phyloP scores from a whole-genome alignment of 2,888 invertebrate genomes.

The Watsonalla binaria region DNA sequence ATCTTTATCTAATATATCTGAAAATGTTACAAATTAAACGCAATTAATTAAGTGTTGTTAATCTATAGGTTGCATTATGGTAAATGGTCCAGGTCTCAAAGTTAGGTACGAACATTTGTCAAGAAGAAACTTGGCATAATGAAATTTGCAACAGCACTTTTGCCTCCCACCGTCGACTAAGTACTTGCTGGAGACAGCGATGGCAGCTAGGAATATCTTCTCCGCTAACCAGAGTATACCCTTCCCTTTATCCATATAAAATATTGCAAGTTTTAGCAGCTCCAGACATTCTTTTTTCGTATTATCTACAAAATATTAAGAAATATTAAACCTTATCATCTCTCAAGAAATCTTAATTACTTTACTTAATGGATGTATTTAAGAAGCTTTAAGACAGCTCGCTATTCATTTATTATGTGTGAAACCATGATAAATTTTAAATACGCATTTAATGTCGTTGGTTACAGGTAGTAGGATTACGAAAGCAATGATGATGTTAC shows the following conservation, averaged over 20 bases:
- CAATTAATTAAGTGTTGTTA: neutral
- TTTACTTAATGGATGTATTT: no score
- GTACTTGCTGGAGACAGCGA: constrained; percentile 63
- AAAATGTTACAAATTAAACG: no score
- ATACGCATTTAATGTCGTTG: no score
- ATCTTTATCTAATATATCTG: no score
- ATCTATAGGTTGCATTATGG: neutral
- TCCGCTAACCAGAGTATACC: constrained; percentile 79
- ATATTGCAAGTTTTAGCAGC: constrained; percentile 57
- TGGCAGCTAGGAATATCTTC: constrained; percentile 68
- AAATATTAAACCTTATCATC: neutral
- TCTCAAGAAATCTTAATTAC: neutral
- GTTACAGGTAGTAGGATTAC: no score
- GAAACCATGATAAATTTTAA: no score
- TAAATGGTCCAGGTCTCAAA: neutral
- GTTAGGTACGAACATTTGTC: constrained; percentile 65
- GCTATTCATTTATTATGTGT: no score
- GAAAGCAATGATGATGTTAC: no score
- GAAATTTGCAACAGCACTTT: constrained; percentile 70
- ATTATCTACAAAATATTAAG: constrained; percentile 36
- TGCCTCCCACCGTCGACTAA: constrained; percentile 67
- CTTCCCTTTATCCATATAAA: constrained; percentile 61
- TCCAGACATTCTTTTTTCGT: constrained; percentile 58
- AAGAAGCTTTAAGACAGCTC: no score
- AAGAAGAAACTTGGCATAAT: constrained; percentile 73